Base-by-base conservation (phyloP, 2,113 vertebrate species). In the Oreochromis spilurus region DNA sequence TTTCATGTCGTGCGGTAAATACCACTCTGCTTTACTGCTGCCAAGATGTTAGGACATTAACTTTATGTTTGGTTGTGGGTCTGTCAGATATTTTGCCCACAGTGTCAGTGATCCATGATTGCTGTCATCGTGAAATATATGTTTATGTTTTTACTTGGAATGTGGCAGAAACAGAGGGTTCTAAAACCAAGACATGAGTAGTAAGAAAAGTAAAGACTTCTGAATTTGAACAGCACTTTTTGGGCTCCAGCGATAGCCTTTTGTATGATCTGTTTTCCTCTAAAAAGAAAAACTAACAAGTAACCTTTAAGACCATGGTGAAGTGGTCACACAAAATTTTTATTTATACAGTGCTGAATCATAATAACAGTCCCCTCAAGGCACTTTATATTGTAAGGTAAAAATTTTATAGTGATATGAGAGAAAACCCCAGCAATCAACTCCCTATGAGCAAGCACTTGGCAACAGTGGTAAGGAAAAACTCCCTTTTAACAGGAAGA, bases 1-100 rank as follows among this genome's bases (percentile, higher is more conserved):
- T 81, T 84, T 58, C 79, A 55, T 77, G 43, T 83, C 80, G 31
- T 57, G 82, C 9, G 38, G 70, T 84, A 84, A 88, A 89, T 86
- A 87, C 60, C 79, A 55, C 43, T 6, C 48, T 14, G 82, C 79
- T n/a, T 75, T 48, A 79, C 38, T 9, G 1, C 40, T 1, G 40
- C 54, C 77, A 88, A 86, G 57, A 77, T 54, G 8, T 83, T 52
- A 60, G 62, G 65, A 38, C 77, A 57, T 83, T 43, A 24, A 81
- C n/a, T 86, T 38, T 38, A 57, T 70, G 62, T 82, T 83, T 77
- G 82, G 45, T 52, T 88, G 38, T 65, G 79, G 9, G 14, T 87
- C 65, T 62, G 65, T 84, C 40, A 82, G 53, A 85, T 58, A 70
- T 80, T 87, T 84, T 10, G 10, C 50, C 67, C 26, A n/a, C 60